Conservation (phyloP, 1,140 invertebrate genomes). For the Fopius arisanus region DNA sequence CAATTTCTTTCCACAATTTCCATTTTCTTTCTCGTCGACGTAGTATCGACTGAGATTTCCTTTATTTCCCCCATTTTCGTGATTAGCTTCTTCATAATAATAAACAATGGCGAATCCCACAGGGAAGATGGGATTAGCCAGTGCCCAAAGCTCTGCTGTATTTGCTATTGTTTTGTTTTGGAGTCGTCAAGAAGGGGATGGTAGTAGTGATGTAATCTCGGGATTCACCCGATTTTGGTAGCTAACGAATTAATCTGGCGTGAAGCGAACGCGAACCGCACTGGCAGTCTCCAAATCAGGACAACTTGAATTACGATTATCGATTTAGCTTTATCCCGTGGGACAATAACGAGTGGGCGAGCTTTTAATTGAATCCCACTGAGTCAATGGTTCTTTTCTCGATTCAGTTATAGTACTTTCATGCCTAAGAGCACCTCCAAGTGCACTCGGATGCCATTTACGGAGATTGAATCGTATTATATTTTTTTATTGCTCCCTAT, state of each 20-base stretch:
- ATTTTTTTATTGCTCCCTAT: not conserved
- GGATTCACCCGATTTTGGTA: constrained; percentile 41
- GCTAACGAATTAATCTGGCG: constrained; percentile 40
- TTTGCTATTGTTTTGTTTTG: not conserved
- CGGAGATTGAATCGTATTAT: not conserved
- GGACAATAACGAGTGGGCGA: constrained; percentile 11
- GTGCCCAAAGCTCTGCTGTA: not conserved
- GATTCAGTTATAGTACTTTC: not conserved
- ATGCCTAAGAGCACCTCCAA: not conserved
- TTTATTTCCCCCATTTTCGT: not conserved
- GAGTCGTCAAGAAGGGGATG: not conserved
- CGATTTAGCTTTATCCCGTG: constrained; percentile 44
- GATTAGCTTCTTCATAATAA: not conserved
- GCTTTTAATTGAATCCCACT: constrained; percentile 46
- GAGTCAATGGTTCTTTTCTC: not conserved
- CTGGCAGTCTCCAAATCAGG: constrained; percentile 31
- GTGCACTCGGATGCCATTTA: not conserved
- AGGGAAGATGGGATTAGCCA: not conserved
- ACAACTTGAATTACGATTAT: constrained; percentile 49
- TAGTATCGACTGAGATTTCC: too few species aligned
- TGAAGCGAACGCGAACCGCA: constrained; percentile 32
- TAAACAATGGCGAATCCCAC: not conserved
- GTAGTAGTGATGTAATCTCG: constrained; percentile 38
- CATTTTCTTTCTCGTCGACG: too few species aligned
- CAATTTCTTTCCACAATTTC: too few species aligned